Evolutionary conservation across 2,797 vertebrate genomes (phyloP).

Genomic region (Caiman crocodilus): DNA sequence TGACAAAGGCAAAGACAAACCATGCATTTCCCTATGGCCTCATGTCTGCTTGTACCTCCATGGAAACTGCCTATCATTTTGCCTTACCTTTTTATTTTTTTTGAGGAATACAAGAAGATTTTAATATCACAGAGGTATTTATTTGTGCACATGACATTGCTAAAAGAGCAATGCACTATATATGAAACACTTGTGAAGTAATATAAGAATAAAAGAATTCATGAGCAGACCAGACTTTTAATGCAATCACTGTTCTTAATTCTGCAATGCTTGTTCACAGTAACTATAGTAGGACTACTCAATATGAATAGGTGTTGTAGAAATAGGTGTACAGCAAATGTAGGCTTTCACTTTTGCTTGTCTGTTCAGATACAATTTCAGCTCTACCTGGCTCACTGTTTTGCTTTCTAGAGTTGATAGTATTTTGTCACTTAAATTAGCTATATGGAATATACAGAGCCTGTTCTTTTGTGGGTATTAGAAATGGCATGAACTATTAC

Average conservation of each 20-base stretch:
- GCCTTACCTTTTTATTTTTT: background rate
- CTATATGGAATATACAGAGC: background rate
- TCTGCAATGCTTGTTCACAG: background rate
- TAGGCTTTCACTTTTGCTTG: background rate
- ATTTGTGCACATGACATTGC: background rate
- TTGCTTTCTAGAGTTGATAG: background rate
- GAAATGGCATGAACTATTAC: background rate
- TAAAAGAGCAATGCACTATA: background rate
- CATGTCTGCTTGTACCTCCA: background rate
- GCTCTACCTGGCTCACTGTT: background rate
- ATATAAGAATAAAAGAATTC: background rate
- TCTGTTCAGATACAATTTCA: background rate
- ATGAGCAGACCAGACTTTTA: background rate
- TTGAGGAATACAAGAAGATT: background rate
- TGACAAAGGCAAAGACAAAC: slow-evolving; percentile 17
- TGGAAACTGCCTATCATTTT: background rate
- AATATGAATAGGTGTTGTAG: background rate
- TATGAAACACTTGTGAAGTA: background rate
- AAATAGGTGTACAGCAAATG: background rate
- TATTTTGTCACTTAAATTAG: background rate
- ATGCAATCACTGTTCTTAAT: background rate
- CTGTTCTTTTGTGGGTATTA: background rate
- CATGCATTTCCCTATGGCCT: background rate
- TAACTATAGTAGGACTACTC: background rate
- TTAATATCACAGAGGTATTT: background rate